Evolutionary conservation across 2,888 invertebrate species (phyloP), one percentile per base, ranked within the genome.

Genomic region (Acleris holmiana): DNA sequence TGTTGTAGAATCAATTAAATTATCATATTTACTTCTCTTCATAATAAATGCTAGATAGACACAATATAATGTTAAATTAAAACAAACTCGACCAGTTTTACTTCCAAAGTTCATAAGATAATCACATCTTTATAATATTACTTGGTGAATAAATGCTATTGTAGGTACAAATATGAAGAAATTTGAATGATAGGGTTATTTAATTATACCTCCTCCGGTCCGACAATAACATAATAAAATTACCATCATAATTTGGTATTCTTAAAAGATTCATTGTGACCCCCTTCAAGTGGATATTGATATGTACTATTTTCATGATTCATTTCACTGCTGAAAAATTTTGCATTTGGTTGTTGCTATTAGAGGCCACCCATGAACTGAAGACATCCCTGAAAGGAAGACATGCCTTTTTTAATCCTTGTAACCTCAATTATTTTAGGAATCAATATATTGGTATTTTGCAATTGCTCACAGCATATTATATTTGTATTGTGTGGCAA

Each of bases 301-400:
- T 76, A 76, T 77, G 76, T 70, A 72, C 71, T 72, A 69, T 60
- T 55, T 66, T 64, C 57, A 58, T 63, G 58, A 51, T 79, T 88
- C 96, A 96, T 93, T 96, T 96, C 78, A 96, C 96, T 75, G 96
- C 95, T 71, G 96, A 96, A 87, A 95, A 96, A 85, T 95, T 95
- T 91, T 96, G 96, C 84, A 95, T 94, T 88, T 95, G 94, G 90
- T 94, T 95, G 89, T 96, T 96, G 93, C 96, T 96, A 93, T 97
- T 96, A 79, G 96, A 95, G 69, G 97, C 96, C 80, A 97, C 97
- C 97, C 97, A 97, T 69, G 96, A 96, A 83, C 96, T 96, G 93
- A 97, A 97, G 71, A 98, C 98, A 89, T 98, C 98, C 91, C 97
- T 97, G 95, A 67, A 94, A 94, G 72, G 77, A 77, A 78, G 77